A percentile compares a stretch with the other conserved stretches of the same genome.
phyloP scores from a whole-genome alignment of 2,113 vertebrate genomes.

The Epinephelus moara region DNA sequence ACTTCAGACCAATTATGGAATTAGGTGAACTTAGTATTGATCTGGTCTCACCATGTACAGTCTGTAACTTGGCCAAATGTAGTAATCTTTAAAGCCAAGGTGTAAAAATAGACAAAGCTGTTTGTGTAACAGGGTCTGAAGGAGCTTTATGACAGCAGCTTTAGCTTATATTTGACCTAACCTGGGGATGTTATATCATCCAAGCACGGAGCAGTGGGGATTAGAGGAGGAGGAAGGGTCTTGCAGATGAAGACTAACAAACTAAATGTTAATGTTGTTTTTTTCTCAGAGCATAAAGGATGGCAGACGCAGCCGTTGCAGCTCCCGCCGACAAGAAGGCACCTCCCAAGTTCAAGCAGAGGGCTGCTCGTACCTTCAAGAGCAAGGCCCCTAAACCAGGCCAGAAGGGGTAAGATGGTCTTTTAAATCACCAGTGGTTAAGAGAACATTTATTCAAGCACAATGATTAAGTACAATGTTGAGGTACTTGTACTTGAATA shows the following conservation, averaged over 20 bases:
- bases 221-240: slow-evolving; percentile 11
- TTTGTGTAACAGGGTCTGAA: slow-evolving; percentile 63
- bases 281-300: slow-evolving; percentile 39
- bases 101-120: slow-evolving; percentile 67
- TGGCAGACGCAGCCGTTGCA: slow-evolving; percentile 60
- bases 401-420: slow-evolving; percentile 86
- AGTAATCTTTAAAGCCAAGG: slow-evolving; percentile 60
- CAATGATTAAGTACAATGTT: no score
- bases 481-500: no score
- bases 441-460: background rate
- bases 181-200: slow-evolving; percentile 51
- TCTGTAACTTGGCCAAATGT: slow-evolving; percentile 23
- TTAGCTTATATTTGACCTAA: slow-evolving; percentile 41
- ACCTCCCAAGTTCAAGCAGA: slow-evolving; percentile 83
- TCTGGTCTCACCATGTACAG: background rate
- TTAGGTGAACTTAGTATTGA: slow-evolving; percentile 28
- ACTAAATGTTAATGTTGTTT: background rate
- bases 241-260: slow-evolving; percentile 21
- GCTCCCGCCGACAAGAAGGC: slow-evolving; percentile 72
- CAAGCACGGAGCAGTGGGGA: background rate
- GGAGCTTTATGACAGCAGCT: slow-evolving; percentile 23
- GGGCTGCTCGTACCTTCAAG: slow-evolving; percentile 83
- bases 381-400: slow-evolving; percentile 94
- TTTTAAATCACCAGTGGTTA: background rate
- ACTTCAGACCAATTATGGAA: slow-evolving; percentile 7